Conservation (phyloP, 2,113 vertebrate species). For the Caranx melampygus region DNA sequence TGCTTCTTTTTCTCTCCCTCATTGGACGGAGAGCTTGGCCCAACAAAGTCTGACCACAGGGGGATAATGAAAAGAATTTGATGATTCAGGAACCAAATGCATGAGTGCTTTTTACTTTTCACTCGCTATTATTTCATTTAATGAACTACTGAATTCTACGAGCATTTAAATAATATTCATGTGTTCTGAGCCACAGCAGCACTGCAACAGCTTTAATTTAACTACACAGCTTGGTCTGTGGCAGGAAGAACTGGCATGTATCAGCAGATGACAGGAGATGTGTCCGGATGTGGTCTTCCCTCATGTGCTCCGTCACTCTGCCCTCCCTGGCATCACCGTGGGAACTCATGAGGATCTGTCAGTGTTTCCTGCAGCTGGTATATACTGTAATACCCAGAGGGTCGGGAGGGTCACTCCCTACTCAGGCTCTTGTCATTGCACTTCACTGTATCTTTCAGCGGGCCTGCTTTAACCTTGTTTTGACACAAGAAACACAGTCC, state of each 20-base stretch:
- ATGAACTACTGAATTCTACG: conserved; percentile 5
- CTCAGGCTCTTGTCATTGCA: conserved; percentile 4
- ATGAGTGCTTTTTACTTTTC: background rate
- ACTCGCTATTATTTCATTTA: background rate
- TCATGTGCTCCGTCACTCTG: conserved; percentile 9
- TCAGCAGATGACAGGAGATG: conserved; percentile 54
- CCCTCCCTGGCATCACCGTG: conserved; percentile 12
- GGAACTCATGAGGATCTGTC: conserved; percentile 15
- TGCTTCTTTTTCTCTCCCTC: conserved; percentile 35
- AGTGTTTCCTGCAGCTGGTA: conserved; percentile 47
- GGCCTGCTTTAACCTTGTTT: conserved; percentile 11
- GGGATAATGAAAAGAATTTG: conserved; percentile 33
- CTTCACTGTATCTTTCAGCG: background rate
- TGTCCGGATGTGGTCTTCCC: conserved; percentile 37
- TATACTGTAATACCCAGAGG: conserved; percentile 5
- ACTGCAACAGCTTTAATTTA: background rate
- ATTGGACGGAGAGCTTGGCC: conserved; percentile 24
- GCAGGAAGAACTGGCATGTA: conserved; percentile 49
- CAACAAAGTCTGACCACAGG: background rate
- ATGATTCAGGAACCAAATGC: conserved; percentile 24
- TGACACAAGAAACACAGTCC: background rate
- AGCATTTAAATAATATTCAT: background rate
- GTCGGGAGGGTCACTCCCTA: conserved; percentile 5
- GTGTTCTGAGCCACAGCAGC: background rate
- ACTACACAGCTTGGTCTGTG: background rate